A percentile compares a stretch with the other conserved stretches of the same genome.
Conservation (phyloP, 2,888 invertebrate genomes). For the Andrena camellia region DNA sequence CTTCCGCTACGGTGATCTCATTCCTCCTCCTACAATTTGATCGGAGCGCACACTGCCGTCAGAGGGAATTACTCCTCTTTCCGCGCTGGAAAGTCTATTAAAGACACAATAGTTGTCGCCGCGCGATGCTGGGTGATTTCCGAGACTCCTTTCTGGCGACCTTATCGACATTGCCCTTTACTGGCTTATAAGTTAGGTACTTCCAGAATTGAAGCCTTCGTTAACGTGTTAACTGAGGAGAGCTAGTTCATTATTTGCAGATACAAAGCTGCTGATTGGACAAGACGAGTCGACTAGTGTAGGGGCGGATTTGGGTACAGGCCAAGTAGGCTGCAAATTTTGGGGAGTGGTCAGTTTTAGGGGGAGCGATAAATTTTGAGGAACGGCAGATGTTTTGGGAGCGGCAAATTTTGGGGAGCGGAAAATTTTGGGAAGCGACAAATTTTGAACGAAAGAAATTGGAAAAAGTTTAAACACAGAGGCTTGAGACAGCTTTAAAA, state of each 20-base stretch:
- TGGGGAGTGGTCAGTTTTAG: too few relatives aligned
- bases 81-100: slow-evolving; percentile 49
- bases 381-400: fast-evolving
- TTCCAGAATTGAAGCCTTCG: not conserved
- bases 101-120: slow-evolving; percentile 41
- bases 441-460: too few relatives aligned
- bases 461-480: too few relatives aligned
- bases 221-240: not conserved
- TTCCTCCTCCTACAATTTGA: slow-evolving; percentile 76
- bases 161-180: slow-evolving; percentile 13
- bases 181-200: not conserved
- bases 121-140: slow-evolving; percentile 23
- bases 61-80: slow-evolving; percentile 55
- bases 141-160: not conserved
- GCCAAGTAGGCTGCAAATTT: too few relatives aligned
- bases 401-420: too few relatives aligned
- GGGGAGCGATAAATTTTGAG: too few relatives aligned
- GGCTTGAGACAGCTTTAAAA: too few relatives aligned
- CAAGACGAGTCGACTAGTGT: too few relatives aligned
- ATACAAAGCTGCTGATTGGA: not conserved
- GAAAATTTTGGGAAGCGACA: too few relatives aligned
- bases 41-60: slow-evolving; percentile 68
- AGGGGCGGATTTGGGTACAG: too few relatives aligned
- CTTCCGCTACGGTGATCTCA: slow-evolving; percentile 83
- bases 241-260: not conserved